Conservation (phyloP, 2,888 invertebrate species). For the Caenorhabditis uteleia region DNA sequence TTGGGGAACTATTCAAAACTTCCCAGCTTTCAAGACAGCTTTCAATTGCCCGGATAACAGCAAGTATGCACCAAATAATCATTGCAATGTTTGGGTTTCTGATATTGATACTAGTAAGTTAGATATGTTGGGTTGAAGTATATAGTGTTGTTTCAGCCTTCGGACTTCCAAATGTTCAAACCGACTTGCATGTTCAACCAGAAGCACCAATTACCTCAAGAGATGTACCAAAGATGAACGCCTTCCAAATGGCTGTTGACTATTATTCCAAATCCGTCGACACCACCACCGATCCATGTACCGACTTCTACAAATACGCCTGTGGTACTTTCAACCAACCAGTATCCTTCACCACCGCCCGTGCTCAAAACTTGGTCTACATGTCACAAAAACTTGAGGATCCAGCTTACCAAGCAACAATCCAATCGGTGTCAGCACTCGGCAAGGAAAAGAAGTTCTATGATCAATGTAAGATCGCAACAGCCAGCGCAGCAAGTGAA, state of each 20-base stretch:
- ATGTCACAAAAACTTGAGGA: slow-evolving; percentile 48
- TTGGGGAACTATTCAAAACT: slow-evolving; percentile 54
- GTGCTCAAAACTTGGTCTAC: slow-evolving; percentile 36
- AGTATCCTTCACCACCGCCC: slow-evolving; percentile 44
- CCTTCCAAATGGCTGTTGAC: slow-evolving; percentile 41
- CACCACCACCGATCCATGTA: slow-evolving; percentile 57
- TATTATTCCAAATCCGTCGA: slow-evolving; percentile 43
- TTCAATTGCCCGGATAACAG: slow-evolving; percentile 52
- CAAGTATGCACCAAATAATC: slow-evolving; percentile 43
- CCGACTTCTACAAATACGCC: slow-evolving; percentile 62
- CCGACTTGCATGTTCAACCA: slow-evolving; percentile 38
- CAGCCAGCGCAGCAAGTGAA: slow-evolving; percentile 3
- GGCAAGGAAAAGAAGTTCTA: slow-evolving; percentile 45
- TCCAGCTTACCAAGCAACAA: slow-evolving; percentile 40
- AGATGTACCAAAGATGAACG: slow-evolving; percentile 37
- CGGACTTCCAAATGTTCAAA: slow-evolving; percentile 34
- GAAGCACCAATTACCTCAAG: slow-evolving; percentile 34
- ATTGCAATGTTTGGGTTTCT: slow-evolving; percentile 56
- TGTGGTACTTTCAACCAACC: slow-evolving; percentile 52
- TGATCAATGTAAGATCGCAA: slow-evolving; percentile 29
- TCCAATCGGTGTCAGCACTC: slow-evolving; percentile 28
- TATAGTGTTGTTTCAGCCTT: slow-evolving; percentile 20
- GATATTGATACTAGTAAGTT: slow-evolving; percentile 43
- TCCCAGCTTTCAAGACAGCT: slow-evolving; percentile 52
- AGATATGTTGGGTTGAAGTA: neutral